Conservation (phyloP, 1,140 invertebrate species). For the Hestina assimilis region DNA sequence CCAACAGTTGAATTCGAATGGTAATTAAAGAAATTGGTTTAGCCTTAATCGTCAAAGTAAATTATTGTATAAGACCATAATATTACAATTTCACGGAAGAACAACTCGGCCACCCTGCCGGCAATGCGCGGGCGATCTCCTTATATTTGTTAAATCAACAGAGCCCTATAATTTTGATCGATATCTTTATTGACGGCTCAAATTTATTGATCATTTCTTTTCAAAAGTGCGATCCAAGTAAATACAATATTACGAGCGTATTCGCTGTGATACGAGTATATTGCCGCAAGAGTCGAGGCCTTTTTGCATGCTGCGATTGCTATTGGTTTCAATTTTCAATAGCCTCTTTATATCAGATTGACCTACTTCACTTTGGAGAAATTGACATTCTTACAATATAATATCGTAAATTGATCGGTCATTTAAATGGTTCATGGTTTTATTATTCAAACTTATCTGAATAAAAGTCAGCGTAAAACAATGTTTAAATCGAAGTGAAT, state of each 20-base stretch:
- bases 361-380: conserved; percentile 63
- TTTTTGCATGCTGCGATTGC: conserved; percentile 61
- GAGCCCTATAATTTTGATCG: conserved; percentile 77
- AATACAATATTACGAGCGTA: conserved; percentile 60
- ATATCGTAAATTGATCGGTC: conserved; percentile 40
- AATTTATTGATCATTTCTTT: conserved; percentile 75
- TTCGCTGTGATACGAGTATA: conserved; percentile 55
- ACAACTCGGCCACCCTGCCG: conserved; percentile 59
- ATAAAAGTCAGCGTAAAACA: neutral
- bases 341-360: conserved; percentile 70
- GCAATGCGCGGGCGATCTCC: conserved; percentile 49
- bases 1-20: conserved; percentile 48
- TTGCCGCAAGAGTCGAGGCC: conserved; percentile 42
- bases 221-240: conserved; percentile 56
- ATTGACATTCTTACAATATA: conserved; percentile 56
- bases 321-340: conserved; percentile 72
- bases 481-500: neutral
- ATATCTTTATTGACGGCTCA: conserved; percentile 74
- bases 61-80: conserved; percentile 61
- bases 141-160: conserved; percentile 75
- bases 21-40: conserved; percentile 63
- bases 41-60: conserved; percentile 44
- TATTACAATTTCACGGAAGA: conserved; percentile 70
- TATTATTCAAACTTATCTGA: conserved; percentile 16
- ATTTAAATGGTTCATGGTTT: conserved; percentile 28